Evolutionary conservation across 2,888 invertebrate species (phyloP).

Genomic region (Scelioninae gen. 1): DNA sequence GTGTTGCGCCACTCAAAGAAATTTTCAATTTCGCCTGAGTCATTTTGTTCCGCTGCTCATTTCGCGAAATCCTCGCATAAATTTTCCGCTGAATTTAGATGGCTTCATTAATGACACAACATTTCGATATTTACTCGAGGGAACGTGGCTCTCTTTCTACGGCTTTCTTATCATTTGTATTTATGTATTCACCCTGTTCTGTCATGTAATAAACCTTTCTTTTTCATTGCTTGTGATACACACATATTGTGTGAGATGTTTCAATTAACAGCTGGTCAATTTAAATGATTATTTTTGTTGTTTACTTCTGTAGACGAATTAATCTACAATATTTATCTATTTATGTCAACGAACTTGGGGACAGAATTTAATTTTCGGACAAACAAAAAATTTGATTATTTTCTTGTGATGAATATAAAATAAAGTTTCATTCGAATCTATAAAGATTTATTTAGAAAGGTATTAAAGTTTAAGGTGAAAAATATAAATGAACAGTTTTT

Average conservation of each 20-base stretch:
- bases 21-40: conserved; percentile 38
- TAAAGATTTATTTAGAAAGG: too few relatives aligned
- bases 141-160: background rate
- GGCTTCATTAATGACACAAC: conserved; percentile 45
- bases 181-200: conserved; percentile 21
- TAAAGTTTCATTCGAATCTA: too few relatives aligned
- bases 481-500: too few relatives aligned
- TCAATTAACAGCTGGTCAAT: background rate
- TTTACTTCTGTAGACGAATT: too few relatives aligned
- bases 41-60: conserved; percentile 24
- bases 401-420: too few relatives aligned
- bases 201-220: background rate
- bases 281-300: too few relatives aligned
- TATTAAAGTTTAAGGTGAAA: too few relatives aligned
- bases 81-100: conserved; percentile 51
- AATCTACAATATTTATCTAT: too few relatives aligned
- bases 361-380: too few relatives aligned
- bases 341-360: too few relatives aligned
- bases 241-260: background rate
- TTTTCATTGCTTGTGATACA: background rate
- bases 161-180: background rate
- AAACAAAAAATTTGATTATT: too few relatives aligned
- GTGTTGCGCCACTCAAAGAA: conserved; percentile 29
- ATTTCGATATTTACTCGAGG: conserved; percentile 24
- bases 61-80: conserved; percentile 32